Percentiles rank a stretch among this genome's conserved stretches.
Evolutionary conservation across 1,140 invertebrate genomes (phyloP).

Genomic region (Anthonomus grandis): DNA sequence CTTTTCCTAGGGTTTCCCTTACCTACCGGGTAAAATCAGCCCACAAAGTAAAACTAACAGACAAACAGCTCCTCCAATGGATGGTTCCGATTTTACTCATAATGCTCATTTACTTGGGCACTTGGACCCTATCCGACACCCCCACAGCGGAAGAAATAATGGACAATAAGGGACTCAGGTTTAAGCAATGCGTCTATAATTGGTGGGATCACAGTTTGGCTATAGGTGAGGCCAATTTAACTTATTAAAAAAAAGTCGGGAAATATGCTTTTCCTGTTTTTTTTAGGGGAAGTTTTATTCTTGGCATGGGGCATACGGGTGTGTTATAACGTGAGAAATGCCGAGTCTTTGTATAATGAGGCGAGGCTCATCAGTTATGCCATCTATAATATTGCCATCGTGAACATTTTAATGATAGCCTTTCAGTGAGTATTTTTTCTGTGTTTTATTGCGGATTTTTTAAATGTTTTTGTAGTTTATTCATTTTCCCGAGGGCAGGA

Average conservation of each 20-base stretch:
- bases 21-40: constrained; percentile 93
- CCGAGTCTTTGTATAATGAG: constrained; percentile 89
- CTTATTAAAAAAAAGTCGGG: neutral
- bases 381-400: constrained; percentile 89
- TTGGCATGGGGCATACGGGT: constrained; percentile 87
- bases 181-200: constrained; percentile 85
- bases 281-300: constrained; percentile 81
- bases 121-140: constrained; percentile 83
- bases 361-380: constrained; percentile 87
- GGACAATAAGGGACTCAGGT: constrained; percentile 71
- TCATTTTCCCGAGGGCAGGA: constrained; percentile 79
- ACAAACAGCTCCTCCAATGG: constrained; percentile 87
- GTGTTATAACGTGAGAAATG: constrained; percentile 86
- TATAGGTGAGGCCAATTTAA: constrained; percentile 59
- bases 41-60: constrained; percentile 88
- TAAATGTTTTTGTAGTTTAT: constrained; percentile 65
- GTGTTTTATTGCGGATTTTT: neutral
- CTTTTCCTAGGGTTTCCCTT: constrained; percentile 72
- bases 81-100: constrained; percentile 85
- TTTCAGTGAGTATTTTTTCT: constrained; percentile 74
- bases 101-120: constrained; percentile 82
- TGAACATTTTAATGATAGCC: constrained; percentile 85
- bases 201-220: constrained; percentile 91
- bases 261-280: neutral
- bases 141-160: constrained; percentile 74